These are phyloP conservation scores for Hyposoter dolosus DNA, from an alignment of 2,888 invertebrate genomes.

Conservation along the genomic window DNA sequence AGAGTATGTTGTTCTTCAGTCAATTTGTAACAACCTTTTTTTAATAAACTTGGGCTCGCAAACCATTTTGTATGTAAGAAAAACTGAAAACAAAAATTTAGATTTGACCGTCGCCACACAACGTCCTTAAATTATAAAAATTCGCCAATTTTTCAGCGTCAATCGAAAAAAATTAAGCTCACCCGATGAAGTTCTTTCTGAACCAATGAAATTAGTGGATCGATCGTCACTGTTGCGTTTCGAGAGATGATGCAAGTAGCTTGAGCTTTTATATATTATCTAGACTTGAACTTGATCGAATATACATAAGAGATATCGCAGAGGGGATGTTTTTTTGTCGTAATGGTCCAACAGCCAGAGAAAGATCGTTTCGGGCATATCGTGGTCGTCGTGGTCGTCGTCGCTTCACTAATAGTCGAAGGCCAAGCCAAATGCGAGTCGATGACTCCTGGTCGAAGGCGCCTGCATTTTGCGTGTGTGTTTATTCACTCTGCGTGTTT, in stretches of 20 bases:
- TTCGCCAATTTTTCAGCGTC: background rate
- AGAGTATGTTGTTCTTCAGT: too few relatives aligned
- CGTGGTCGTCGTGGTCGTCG: conserved; percentile 21
- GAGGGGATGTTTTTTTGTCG: background rate
- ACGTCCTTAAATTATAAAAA: too few relatives aligned
- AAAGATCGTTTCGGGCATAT: conserved; percentile 29
- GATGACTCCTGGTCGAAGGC: conserved; percentile 75
- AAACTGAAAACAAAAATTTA: too few relatives aligned
- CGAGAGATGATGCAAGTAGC: conserved; percentile 42
- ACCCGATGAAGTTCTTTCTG: conserved; percentile 20
- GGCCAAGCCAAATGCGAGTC: conserved; percentile 78
- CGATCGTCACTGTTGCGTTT: conserved; percentile 18
- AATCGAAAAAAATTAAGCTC: conserved; percentile 16
- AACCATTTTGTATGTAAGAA: too few relatives aligned
- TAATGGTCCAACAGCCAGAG: conserved; percentile 21
- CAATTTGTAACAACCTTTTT: too few relatives aligned
- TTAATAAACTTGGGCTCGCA: too few relatives aligned
- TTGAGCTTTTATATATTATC: background rate
- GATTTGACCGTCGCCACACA: too few relatives aligned
- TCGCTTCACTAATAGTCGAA: conserved; percentile 77
- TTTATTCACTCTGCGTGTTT: conserved; percentile 58
- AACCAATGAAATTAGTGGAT: background rate
- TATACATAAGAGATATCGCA: conserved; percentile 8
- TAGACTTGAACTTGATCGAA: conserved; percentile 35
- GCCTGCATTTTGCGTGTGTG: conserved; percentile 59